Evolutionary conservation across 2,797 vertebrate genomes (phyloP), one percentile per base, ranked within the genome.

Genomic region (Sibirionetta formosa): DNA sequence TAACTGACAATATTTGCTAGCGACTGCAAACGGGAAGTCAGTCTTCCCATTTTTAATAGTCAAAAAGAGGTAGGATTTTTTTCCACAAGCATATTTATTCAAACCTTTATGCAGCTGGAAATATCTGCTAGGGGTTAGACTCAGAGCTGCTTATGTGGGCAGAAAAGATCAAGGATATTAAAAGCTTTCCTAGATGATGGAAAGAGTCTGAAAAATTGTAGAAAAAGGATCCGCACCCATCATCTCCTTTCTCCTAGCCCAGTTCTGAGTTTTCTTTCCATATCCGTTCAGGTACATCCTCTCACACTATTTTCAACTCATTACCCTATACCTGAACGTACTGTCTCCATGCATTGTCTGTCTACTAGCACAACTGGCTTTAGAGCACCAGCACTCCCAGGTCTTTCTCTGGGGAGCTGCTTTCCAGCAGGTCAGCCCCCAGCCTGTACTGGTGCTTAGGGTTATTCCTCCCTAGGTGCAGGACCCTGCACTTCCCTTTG

Each of bases 1-100:
- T 90, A 95, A 96, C 11, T 93, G 93, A 95, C 96, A 98, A 93
- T 63, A 77, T 90, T 91, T 78, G 64, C 46, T 95, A 88, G 89
- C 69, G 53, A 77, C 68, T 85, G 38, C 3, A 20, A 96, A 91
- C 61, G 29, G 36, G 31, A 94, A 85, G 51, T 64, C 13, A 60
- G 15, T 38, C 63, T 72, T 94, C 14, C 69, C 0, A 3, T 61
- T 92, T 88, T 58, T 76, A 91, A 70, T 17, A 86, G 17, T 71
- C 73, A 93, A 90, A 35, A 78, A 92, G 19, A 72, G 79, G 44
- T 10, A 69, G 48, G 35, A 83, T 5, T 73, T 78, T 66, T 63
- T 68, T 64, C 53, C 36, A 65, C 46, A 88, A 20, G n/a, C 4
- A 7, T 68, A 38, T 65, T 80, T 72, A 75, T 42, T 88, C 26